These are phyloP conservation scores for Dinothrombium tinctorium DNA, from an alignment of 1,140 invertebrate species.

Conservation along the genomic window DNA sequence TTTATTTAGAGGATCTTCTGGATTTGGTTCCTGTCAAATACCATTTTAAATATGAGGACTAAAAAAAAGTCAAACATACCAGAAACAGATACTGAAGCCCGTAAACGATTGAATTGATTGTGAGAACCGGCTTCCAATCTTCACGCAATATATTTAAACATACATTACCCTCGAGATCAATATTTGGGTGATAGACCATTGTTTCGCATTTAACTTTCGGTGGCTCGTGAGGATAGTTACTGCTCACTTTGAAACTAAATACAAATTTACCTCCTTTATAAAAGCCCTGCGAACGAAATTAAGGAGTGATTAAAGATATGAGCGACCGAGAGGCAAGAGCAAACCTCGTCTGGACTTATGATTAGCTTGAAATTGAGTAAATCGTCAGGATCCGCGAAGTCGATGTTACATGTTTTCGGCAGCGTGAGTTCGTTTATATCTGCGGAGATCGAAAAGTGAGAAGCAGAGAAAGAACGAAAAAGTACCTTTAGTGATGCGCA, in stretches of 20 bases:
- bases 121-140: slow-evolving; percentile 97
- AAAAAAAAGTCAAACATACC: slow-evolving; percentile 30
- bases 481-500: slow-evolving; percentile 86
- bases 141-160: slow-evolving; percentile 83
- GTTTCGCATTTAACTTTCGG: slow-evolving; percentile 79
- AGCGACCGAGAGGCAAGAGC: not conserved
- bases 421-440: slow-evolving; percentile 93
- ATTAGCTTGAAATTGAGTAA: slow-evolving; percentile 84
- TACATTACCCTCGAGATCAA: slow-evolving; percentile 81
- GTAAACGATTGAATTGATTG: slow-evolving; percentile 93
- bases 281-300: slow-evolving; percentile 45
- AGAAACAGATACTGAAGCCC: slow-evolving; percentile 90
- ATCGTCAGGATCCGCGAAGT: slow-evolving; percentile 89
- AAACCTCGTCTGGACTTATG: slow-evolving; percentile 80
- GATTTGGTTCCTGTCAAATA: slow-evolving; percentile 65
- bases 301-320: not conserved
- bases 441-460: slow-evolving; percentile 27
- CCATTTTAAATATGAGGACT: not conserved
- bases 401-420: slow-evolving; percentile 83
- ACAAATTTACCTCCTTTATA: slow-evolving; percentile 77
- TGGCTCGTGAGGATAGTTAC: slow-evolving; percentile 85
- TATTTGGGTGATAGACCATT: slow-evolving; percentile 74
- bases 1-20: slow-evolving; percentile 93
- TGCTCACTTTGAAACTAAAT: slow-evolving; percentile 93
- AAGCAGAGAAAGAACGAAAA: not conserved